phyloP scores from a whole-genome alignment of 1,140 invertebrate species.

The Mylabris phalerata region DNA sequence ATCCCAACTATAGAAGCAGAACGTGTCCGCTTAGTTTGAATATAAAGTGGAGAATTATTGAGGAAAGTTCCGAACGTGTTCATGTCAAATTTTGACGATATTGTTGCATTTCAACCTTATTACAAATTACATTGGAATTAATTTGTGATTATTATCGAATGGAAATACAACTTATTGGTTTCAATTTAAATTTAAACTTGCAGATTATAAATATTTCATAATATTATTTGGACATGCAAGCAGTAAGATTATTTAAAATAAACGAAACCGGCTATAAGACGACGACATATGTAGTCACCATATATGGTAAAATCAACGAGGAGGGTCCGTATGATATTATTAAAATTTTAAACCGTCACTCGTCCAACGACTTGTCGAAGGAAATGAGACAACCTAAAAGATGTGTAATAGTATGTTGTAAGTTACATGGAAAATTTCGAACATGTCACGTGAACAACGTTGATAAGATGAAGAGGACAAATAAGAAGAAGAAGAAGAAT shows the following conservation, averaged over 20 bases:
- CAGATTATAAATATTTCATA: no score
- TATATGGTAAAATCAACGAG: no score
- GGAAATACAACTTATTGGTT: no score
- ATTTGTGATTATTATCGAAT: not conserved
- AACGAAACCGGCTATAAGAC: no score
- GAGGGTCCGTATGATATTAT: constrained; percentile 12
- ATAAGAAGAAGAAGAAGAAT: not conserved
- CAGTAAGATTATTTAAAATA: no score
- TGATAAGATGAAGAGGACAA: not conserved
- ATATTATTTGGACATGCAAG: no score
- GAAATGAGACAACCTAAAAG: constrained; percentile 9
- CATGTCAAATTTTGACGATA: constrained; percentile 4
- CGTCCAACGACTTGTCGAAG: constrained; percentile 18
- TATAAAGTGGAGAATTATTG: constrained; percentile 20
- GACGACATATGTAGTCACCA: no score
- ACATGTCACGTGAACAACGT: constrained; percentile 10
- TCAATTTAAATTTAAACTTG: no score
- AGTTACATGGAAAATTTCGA: not conserved
- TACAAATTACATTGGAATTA: not conserved
- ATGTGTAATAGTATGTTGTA: not conserved
- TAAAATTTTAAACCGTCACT: constrained; percentile 20
- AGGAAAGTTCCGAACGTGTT: constrained; percentile 3
- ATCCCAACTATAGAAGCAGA: constrained; percentile 2
- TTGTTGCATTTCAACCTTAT: constrained; percentile 1
- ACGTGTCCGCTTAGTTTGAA: constrained; percentile 19